These are phyloP conservation scores for Blera fallax DNA, from an alignment of 2,888 invertebrate genomes.

Conservation along the genomic window DNA sequence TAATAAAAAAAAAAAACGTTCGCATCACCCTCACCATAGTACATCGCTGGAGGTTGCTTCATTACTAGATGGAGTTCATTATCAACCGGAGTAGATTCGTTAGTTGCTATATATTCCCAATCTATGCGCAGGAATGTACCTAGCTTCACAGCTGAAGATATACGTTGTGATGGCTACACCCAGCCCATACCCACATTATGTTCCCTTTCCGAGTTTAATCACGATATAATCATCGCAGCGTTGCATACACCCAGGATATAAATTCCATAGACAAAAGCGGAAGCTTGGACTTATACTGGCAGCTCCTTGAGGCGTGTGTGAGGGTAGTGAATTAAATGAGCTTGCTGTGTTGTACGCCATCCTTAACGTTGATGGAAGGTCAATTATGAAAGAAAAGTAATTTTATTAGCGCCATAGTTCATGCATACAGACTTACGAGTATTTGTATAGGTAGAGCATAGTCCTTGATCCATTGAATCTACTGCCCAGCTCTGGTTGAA, in stretches of 20 bases:
- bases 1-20: neutral
- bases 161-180: neutral
- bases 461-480: neutral
- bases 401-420: slow-evolving; percentile 48
- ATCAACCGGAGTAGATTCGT: slow-evolving; percentile 10
- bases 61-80: slow-evolving; percentile 27
- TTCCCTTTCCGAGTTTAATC: slow-evolving; percentile 33
- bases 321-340: slow-evolving; percentile 28
- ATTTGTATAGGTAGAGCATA: neutral
- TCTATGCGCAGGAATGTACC: slow-evolving; percentile 39
- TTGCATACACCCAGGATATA: slow-evolving; percentile 20
- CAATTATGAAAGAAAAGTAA: slow-evolving; percentile 57
- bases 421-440: neutral
- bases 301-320: neutral
- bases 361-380: slow-evolving; percentile 49
- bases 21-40: neutral
- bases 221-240: slow-evolving; percentile 44
- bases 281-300: neutral
- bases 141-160: slow-evolving; percentile 2
- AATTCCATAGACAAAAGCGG: neutral
- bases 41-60: neutral
- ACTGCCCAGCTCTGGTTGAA: neutral
- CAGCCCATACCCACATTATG: neutral
- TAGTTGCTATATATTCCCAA: slow-evolving; percentile 42
- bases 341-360: neutral